These are phyloP conservation scores for Euura lappo DNA, from an alignment of 1,140 invertebrate species.

Conservation along the genomic window DNA sequence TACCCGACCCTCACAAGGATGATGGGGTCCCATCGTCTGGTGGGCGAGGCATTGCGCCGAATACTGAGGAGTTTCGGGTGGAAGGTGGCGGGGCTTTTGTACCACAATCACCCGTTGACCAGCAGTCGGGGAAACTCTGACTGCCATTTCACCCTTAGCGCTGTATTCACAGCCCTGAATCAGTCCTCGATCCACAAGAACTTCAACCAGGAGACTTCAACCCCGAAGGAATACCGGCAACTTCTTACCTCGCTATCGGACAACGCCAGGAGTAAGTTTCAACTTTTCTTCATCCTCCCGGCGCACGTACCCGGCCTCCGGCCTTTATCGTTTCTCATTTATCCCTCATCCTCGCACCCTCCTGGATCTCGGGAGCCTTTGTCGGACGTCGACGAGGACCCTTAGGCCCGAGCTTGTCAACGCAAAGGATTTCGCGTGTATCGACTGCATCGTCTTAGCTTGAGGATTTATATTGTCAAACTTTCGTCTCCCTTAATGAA, in stretches of 20 bases:
- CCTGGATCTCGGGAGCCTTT: neutral
- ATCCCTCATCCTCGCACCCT: neutral
- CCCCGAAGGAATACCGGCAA: conserved; percentile 64
- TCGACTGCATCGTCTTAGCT: no score
- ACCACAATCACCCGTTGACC: conserved; percentile 70
- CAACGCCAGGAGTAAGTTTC: conserved; percentile 79
- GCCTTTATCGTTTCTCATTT: no score
- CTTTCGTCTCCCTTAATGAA: no score
- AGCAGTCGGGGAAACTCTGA: conserved; percentile 69
- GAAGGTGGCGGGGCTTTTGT: conserved; percentile 72
- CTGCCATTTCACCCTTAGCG: conserved; percentile 75
- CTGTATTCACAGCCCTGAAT: conserved; percentile 71
- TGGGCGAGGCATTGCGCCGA: conserved; percentile 72
- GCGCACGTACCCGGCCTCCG: no score
- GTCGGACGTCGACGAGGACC: neutral
- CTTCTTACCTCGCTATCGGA: conserved; percentile 70
- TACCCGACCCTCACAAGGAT: conserved; percentile 85
- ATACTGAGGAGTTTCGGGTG: conserved; percentile 76
- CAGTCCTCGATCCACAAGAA: conserved; percentile 64
- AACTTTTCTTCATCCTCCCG: neutral
- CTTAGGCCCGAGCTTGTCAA: neutral
- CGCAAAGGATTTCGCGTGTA: neutral
- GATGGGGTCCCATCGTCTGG: conserved; percentile 81
- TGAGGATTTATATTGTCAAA: no score
- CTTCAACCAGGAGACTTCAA: conserved; percentile 67